Conservation (phyloP, 2,797 vertebrate species). For the Xerus rutilus region DNA sequence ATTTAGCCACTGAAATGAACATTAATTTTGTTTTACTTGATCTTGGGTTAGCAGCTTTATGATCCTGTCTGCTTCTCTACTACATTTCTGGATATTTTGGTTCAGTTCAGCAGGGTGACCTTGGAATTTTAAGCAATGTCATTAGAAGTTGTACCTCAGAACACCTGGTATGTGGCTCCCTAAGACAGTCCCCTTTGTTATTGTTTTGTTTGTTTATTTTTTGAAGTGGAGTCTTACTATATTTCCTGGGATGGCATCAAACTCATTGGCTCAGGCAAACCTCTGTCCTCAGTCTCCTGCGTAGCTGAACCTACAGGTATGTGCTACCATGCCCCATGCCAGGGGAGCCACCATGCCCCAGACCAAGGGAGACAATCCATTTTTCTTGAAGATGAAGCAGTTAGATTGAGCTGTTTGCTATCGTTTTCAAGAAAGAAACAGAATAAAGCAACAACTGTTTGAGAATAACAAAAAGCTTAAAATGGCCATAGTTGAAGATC, state of each 20-base stretch:
- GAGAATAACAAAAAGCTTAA: not conserved
- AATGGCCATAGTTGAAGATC: not conserved
- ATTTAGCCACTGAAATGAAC: not conserved
- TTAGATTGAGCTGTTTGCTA: not conserved
- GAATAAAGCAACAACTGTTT: not conserved
- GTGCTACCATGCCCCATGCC: not conserved
- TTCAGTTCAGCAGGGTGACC: not conserved
- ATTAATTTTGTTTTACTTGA: not conserved
- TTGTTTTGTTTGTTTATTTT: not conserved
- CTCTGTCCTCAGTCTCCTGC: too few relatives aligned
- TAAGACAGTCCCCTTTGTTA: not conserved
- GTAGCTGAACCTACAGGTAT: not conserved
- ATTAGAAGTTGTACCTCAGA: not conserved
- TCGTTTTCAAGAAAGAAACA: not conserved
- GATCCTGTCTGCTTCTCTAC: not conserved
- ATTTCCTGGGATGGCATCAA: not conserved
- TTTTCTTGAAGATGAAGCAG: not conserved
- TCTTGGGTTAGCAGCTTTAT: not conserved
- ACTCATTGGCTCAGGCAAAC: too few relatives aligned
- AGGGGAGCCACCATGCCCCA: not conserved
- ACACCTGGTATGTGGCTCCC: not conserved
- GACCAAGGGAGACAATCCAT: not conserved
- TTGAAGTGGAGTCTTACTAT: too few relatives aligned
- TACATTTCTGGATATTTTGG: not conserved
- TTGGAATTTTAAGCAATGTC: not conserved